Percentiles rank a stretch among this genome's conserved stretches.
These are phyloP conservation scores for Balaeniceps rex DNA, from an alignment of 2,113 vertebrate species.

Conservation along the genomic window DNA sequence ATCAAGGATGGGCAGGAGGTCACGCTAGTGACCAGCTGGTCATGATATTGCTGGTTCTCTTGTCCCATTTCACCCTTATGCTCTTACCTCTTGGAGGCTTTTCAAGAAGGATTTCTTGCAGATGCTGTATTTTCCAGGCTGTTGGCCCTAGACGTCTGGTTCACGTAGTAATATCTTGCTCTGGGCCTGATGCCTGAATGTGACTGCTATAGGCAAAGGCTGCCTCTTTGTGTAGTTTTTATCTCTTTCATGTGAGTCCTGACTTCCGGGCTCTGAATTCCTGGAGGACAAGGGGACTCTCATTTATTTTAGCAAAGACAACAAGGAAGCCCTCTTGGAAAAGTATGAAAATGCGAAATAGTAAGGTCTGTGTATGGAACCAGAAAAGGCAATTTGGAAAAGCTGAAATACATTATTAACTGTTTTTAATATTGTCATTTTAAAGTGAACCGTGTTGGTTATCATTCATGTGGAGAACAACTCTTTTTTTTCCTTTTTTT, in stretches of 20 bases:
- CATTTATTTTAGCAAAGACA: background rate
- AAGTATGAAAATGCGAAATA: background rate
- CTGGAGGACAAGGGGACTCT: background rate
- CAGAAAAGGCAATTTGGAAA: background rate
- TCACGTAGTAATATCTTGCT: background rate
- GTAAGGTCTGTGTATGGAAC: background rate
- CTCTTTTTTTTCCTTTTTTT: no score
- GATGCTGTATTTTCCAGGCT: background rate
- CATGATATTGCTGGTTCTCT: background rate
- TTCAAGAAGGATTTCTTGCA: background rate
- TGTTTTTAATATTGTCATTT: background rate
- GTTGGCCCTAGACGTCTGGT: background rate
- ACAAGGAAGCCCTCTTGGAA: background rate
- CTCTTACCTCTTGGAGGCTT: background rate
- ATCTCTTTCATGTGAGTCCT: background rate
- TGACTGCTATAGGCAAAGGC: background rate
- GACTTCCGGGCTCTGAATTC: background rate
- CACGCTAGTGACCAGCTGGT: background rate
- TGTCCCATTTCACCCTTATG: rapidly evolving
- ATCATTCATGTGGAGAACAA: background rate
- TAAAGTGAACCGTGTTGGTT: background rate
- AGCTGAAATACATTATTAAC: background rate
- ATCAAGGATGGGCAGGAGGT: background rate
- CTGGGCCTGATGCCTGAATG: background rate
- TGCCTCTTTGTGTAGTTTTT: background rate